Evolutionary conservation across 2,888 invertebrate genomes (phyloP), one percentile per base, ranked within the genome.

Genomic region (Camponotus fellah): DNA sequence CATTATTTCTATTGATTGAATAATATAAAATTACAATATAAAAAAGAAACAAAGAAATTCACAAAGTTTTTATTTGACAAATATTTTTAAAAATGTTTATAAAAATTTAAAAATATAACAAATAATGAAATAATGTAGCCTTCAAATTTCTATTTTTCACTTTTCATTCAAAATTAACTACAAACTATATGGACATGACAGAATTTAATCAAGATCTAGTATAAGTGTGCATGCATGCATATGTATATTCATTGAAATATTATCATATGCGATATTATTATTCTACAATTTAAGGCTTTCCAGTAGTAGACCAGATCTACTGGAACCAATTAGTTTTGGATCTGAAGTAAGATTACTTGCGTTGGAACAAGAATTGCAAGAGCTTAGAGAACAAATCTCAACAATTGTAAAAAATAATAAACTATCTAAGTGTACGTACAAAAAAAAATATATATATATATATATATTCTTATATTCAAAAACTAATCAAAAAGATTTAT

Each of bases 301-400:
- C 64, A 92, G 91, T 77, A 94, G 93, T 79, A 94, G 94, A 89
- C 94, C 94, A 69, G 95, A 95, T 87, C 88, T 95, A 34, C 89
- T 95, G 53, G 94, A 95, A 85, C 94, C 95, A 56, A 94, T 95
- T 40, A 95, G 93, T 89, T 95, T 95, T 88, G 95, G 94, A 60
- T 95, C 95, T 3, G 95, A 95, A 91, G 92, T 95, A 3, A 91
- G 95, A 69, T 91, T 95, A 66, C 91, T 95, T 12, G 95, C 95
- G n/a, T 85, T 95, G 40, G 95, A 95, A 75, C 94, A 94, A 83
- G 94, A 95, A 86, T 91, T 95, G 46, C 95, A 95, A 87, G 95
- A 95, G 84, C 90, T 95, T 62, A 91, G 93, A 85, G 93, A 94
- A 87, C 94, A 94, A 91, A 92, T 95, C 34, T 94, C 94, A 34